These are phyloP conservation scores for Eustalomyia histrio DNA, from an alignment of 2,888 invertebrate species.

Conservation along the genomic window DNA sequence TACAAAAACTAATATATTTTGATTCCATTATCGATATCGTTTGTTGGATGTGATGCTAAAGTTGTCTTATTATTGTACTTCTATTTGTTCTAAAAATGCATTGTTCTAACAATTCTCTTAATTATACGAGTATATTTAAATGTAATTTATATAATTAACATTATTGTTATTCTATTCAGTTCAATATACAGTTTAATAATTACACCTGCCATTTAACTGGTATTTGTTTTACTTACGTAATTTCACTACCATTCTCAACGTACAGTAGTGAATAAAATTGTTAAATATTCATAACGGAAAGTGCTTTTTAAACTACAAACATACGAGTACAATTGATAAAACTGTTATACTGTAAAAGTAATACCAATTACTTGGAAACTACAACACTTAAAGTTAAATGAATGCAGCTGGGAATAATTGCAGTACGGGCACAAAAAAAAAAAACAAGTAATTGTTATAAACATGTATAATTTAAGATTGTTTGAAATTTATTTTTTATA, in stretches of 20 bases:
- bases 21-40: too few species aligned
- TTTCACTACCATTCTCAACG: constrained; percentile 19
- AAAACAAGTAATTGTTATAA: neutral
- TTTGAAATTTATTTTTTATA: neutral
- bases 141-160: neutral
- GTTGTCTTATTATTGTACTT: too few species aligned
- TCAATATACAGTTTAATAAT: constrained; percentile 35
- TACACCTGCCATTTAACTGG: constrained; percentile 44
- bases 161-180: neutral
- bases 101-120: too few species aligned
- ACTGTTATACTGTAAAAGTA: too few species aligned
- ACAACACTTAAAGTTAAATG: neutral
- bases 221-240: constrained; percentile 25
- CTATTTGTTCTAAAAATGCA: too few species aligned
- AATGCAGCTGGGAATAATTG: neutral
- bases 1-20: too few species aligned
- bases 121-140: too few species aligned
- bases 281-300: constrained; percentile 51
- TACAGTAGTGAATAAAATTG: constrained; percentile 36
- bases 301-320: constrained; percentile 22
- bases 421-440: neutral
- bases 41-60: too few species aligned
- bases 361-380: constrained; percentile 6
- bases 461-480: neutral
- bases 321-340: too few species aligned